These are phyloP conservation scores for Alcedo atthis DNA, from an alignment of 2,797 vertebrate species.

Conservation along the genomic window DNA sequence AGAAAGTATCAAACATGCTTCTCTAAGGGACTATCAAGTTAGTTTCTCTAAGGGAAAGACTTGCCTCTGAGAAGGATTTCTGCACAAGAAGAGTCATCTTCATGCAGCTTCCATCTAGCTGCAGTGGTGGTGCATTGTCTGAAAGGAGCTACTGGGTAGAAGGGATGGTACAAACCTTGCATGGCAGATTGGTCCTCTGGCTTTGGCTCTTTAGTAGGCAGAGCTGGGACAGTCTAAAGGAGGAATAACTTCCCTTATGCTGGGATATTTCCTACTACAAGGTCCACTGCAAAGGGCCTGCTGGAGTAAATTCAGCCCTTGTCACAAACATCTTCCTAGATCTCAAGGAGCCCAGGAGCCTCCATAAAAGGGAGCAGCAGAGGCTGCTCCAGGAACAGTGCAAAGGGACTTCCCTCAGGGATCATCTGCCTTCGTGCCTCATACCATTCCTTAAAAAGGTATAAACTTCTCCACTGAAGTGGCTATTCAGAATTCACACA, in stretches of 20 bases:
- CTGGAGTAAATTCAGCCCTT: not conserved
- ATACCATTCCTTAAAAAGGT: slow-evolving; percentile 56
- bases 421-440: not conserved
- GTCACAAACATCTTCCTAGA: not conserved
- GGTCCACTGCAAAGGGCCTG: not conserved
- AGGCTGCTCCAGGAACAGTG: not conserved
- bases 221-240: accelerated
- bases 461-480: not conserved
- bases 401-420: not conserved
- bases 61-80: not conserved
- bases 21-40: not conserved
- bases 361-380: slow-evolving; percentile 27
- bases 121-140: accelerated
- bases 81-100: not conserved
- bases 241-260: not conserved
- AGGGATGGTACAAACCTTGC: not conserved
- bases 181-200: not conserved
- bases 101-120: not conserved
- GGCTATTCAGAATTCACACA: not conserved
- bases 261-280: not conserved
- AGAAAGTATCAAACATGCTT: not conserved
- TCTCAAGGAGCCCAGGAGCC: not conserved
- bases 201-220: not conserved
- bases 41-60: not conserved
- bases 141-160: not conserved